phyloP scores from a whole-genome alignment of 2,797 vertebrate genomes.

The Okamejei kenojei region DNA sequence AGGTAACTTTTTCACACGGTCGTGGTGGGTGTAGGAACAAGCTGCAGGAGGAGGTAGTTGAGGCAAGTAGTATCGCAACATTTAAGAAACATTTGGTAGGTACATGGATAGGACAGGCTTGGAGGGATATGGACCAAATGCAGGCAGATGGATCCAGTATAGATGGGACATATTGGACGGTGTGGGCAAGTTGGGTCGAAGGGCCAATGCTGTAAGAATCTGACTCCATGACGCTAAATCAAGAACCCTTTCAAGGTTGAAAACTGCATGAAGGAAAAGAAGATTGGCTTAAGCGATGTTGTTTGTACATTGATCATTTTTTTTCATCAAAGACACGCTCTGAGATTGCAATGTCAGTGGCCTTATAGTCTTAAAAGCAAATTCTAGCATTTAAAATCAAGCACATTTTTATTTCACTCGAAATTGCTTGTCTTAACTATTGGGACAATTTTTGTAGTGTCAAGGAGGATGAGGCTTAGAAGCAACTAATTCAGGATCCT shows the following conservation, averaged over 20 bases:
- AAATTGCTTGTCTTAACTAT: not conserved
- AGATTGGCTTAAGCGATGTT: not conserved
- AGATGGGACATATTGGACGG: too few relatives aligned
- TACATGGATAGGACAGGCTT: too few relatives aligned
- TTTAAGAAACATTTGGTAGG: too few relatives aligned
- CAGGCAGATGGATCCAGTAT: too few relatives aligned
- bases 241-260: not conserved
- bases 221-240: not conserved
- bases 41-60: too few relatives aligned
- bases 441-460: not conserved
- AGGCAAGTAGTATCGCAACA: too few relatives aligned
- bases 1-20: too few relatives aligned
- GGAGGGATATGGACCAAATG: too few relatives aligned
- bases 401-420: not conserved
- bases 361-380: not conserved
- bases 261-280: not conserved
- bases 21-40: too few relatives aligned
- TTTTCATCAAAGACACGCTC: not conserved
- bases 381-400: not conserved
- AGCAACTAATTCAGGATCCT: not conserved
- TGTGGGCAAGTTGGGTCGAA: too few relatives aligned
- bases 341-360: not conserved
- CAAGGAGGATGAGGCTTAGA: not conserved
- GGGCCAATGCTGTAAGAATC: too few relatives aligned
- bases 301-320: not conserved